Evolutionary conservation across 2,113 vertebrate genomes (phyloP).

Genomic region (Jaculus jaculus): DNA sequence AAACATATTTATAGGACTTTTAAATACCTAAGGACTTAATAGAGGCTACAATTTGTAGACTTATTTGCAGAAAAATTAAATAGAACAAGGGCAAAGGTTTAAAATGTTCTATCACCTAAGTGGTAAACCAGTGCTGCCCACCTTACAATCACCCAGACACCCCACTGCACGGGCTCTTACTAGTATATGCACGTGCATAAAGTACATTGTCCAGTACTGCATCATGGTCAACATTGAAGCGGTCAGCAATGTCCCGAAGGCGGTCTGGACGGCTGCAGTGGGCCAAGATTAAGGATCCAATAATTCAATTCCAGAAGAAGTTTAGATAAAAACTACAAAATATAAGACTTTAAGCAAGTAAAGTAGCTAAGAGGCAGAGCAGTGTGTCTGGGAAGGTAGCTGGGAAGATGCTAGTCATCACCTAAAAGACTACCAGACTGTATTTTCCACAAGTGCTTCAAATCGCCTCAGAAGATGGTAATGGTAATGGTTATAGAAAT

Average conservation of each 20-base stretch:
- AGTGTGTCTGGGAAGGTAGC: neutral
- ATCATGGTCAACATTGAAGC: slow-evolving; percentile 94
- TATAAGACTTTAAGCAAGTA: neutral
- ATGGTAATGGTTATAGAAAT: slow-evolving; percentile 3
- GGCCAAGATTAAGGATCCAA: slow-evolving; percentile 82
- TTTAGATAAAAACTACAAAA: slow-evolving; percentile 52
- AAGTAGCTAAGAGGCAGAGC: slow-evolving; percentile 17
- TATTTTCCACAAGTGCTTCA: slow-evolving; percentile 44
- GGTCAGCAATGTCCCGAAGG: slow-evolving; percentile 95
- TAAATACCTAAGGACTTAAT: slow-evolving; percentile 13
- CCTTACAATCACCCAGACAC: neutral
- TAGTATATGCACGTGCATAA: slow-evolving; percentile 97
- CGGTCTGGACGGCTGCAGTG: slow-evolving; percentile 93
- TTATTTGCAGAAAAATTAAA: slow-evolving; percentile 44
- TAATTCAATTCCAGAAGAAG: slow-evolving; percentile 36
- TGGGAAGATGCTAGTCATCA: slow-evolving; percentile 15
- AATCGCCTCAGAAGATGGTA: neutral
- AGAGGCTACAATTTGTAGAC: slow-evolving; percentile 36
- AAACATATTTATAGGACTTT: slow-evolving; percentile 22
- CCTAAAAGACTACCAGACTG: slow-evolving; percentile 21
- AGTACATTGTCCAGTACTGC: slow-evolving; percentile 98
- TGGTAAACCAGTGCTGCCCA: neutral
- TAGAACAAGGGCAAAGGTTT: slow-evolving; percentile 34
- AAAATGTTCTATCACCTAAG: slow-evolving; percentile 24
- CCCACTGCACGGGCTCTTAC: slow-evolving; percentile 82